A percentile compares a stretch with the other conserved stretches of the same genome.
phyloP scores from a whole-genome alignment of 2,797 vertebrate genomes.

The Rhinoraja longicauda region DNA sequence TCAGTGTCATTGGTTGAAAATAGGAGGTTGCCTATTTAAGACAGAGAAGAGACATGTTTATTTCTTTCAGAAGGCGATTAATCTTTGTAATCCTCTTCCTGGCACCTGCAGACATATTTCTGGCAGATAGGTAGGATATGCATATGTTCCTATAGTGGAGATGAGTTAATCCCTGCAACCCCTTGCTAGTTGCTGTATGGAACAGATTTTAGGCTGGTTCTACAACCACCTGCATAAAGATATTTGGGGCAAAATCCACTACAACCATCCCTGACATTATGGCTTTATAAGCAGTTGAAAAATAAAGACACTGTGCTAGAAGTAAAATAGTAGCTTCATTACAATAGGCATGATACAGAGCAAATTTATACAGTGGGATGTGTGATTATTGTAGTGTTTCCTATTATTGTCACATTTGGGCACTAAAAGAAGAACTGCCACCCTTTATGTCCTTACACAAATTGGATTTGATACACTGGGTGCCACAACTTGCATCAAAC shows the following conservation, averaged over 20 bases:
- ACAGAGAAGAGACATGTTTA: too few species aligned
- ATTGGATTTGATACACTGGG: neutral
- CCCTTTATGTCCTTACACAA: neutral
- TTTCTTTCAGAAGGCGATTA: too few species aligned
- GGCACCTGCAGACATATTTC: too few species aligned
- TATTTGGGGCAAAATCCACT: neutral
- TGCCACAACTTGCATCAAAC: neutral
- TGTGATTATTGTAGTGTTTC: neutral
- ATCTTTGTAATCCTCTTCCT: too few species aligned
- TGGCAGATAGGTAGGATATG: too few species aligned
- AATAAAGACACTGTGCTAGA: neutral
- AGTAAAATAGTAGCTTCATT: neutral
- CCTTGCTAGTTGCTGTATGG: too few species aligned
- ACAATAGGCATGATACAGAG: neutral
- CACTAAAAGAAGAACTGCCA: neutral
- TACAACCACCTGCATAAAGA: neutral
- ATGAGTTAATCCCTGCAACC: neutral
- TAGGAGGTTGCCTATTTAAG: too few species aligned
- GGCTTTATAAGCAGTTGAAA: neutral
- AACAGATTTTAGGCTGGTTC: too few species aligned
- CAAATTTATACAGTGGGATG: neutral
- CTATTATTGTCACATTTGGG: neutral
- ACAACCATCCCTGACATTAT: neutral
- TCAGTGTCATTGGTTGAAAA: too few species aligned
- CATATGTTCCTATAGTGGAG: too few species aligned